Evolutionary conservation across 2,113 vertebrate genomes (phyloP), one percentile per base, ranked within the genome.

Genomic region (Toxotes jaculatrix): DNA sequence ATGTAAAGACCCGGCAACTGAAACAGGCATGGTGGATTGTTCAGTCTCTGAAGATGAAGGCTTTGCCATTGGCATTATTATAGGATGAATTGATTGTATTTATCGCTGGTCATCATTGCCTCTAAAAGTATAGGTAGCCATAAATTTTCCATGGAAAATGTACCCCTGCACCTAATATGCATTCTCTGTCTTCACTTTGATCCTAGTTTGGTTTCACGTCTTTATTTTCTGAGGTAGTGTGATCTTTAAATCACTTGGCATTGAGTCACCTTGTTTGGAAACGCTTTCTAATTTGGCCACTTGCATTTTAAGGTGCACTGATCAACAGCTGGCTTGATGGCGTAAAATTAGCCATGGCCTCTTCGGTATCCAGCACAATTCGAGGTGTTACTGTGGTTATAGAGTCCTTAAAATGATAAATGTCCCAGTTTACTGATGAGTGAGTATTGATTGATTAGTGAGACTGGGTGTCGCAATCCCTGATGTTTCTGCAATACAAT

Each of bases 371-470:
- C 34, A 45, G 10, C 17, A 12, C 11, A 73, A 56, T 67, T 27
- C 2, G 32, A 62, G 69, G 40, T 47, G 21, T 40, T 42, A 60
- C 21, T 49, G 40, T 62, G 53, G 59, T 77, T 36, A 78, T 3
- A 60, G 11, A 64, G 55, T 43, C 23, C 9, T 84, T n/a, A 11
- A 16, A 56, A 49, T 74, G 38, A 80, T 55, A 53, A 56, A 63
- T 77, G 31, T 64, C 53, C 43, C 76, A 56, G 40, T 45, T 69
- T 31, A 59, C n/a, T 68, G 56, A 36, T 59, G 32, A 47, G 16
- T 34, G 32, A 21, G 14, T 49, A 27, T 19, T 43, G 72, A 21
- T 34, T 31, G 27, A 27, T 27, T 27, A 27, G 27, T 27, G 27
- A 27, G 27, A 27, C 27, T 27, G 27, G 27, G 27, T 27, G 27